Percentiles rank a stretch among this genome's conserved stretches.
phyloP scores from a whole-genome alignment of 1,140 invertebrate species.

The Myzus persicae region DNA sequence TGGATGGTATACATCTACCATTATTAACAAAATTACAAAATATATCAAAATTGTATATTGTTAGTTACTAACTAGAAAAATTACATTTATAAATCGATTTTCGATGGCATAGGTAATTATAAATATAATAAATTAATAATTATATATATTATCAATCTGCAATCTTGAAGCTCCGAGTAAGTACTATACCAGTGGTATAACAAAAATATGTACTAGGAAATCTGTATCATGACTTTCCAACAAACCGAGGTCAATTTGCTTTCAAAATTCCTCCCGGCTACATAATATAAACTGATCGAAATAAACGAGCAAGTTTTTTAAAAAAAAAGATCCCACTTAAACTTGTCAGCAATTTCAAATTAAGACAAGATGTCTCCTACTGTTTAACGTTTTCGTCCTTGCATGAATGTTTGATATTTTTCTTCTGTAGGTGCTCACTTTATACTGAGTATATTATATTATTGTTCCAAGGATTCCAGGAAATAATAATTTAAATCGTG shows the following conservation, averaged over 20 bases:
- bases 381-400: constrained; percentile 7
- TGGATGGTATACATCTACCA: neutral
- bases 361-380: neutral
- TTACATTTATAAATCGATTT: neutral
- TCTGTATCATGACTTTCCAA: neutral
- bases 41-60: neutral
- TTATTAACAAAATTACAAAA: too few relatives aligned
- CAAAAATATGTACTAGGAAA: constrained; percentile 6
- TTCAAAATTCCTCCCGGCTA: constrained; percentile 39
- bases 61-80: neutral
- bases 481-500: constrained; percentile 5
- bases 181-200: neutral
- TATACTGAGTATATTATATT: neutral
- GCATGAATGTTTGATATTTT: neutral
- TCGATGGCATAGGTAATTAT: neutral
- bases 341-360: neutral
- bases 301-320: neutral
- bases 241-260: constrained; percentile 28
- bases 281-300: neutral
- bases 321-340: neutral
- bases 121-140: neutral
- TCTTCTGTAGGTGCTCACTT: neutral
- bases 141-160: neutral
- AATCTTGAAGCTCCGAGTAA: neutral
- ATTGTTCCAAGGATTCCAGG: constrained; percentile 47